Evolutionary conservation across 1,140 invertebrate genomes (phyloP).

Genomic region (Macrosteles quadrilineatus): DNA sequence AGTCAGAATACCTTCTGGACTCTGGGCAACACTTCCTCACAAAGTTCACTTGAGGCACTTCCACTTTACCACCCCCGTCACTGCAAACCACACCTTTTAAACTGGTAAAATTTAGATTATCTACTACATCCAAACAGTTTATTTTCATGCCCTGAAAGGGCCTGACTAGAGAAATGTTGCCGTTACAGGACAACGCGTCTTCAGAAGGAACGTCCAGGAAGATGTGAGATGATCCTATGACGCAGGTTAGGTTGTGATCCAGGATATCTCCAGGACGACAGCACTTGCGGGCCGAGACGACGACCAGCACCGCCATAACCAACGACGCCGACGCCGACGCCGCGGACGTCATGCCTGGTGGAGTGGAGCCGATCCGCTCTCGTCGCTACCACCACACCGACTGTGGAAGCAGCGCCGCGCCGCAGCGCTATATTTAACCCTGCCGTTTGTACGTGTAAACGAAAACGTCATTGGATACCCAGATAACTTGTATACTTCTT

Average conservation of each 20-base stretch:
- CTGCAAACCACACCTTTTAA: constrained; percentile 22
- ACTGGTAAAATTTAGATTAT: not conserved
- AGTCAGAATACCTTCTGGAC: constrained; percentile 29
- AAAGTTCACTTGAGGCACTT: constrained; percentile 32
- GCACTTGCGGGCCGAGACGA: constrained; percentile 31
- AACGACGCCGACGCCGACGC: not conserved
- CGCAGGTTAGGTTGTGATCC: not conserved
- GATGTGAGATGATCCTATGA: constrained; percentile 1
- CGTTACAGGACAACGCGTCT: constrained; percentile 8
- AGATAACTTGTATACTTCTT: no score
- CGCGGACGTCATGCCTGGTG: not conserved
- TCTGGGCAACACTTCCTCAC: constrained; percentile 36
- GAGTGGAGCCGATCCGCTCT: not conserved
- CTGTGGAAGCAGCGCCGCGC: not conserved
- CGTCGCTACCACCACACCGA: not conserved
- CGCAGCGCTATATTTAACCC: constrained; percentile 10
- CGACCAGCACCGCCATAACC: constrained; percentile 6
- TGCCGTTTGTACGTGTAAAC: no score
- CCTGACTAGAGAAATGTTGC: not conserved
- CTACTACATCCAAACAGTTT: constrained; percentile 32
- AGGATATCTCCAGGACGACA: constrained; percentile 31
- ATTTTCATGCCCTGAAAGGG: constrained; percentile 9
- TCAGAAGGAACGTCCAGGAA: constrained; percentile 22
- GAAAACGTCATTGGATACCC: no score
- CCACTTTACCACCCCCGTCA: not conserved